Base-by-base conservation (phyloP, 2,888 invertebrate species). In the Fragum whitleyi region DNA sequence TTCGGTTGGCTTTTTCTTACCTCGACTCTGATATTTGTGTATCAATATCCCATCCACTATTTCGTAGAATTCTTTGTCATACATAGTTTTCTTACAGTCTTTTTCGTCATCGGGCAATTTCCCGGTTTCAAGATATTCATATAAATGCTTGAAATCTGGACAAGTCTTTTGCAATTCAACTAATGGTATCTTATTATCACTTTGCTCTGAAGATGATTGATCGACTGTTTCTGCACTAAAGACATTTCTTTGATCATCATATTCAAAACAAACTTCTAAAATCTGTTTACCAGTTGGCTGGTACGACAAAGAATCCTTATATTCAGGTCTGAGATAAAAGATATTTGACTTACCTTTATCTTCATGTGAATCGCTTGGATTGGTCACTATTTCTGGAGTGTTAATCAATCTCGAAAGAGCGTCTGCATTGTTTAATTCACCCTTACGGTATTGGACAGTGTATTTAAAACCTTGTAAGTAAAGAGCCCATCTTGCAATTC, bases 401-500 rank as follows among this genome's bases (percentile, higher is more conserved):
- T 51, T n/a, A n/a, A n/a, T n/a, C n/a, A n/a, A n/a, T n/a, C n/a
- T n/a, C n/a, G n/a, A n/a, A n/a, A n/a, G n/a, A n/a, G n/a, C n/a
- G n/a, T n/a, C n/a, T n/a, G n/a, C n/a, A n/a, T n/a, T n/a, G n/a
- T n/a, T n/a, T n/a, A n/a, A n/a, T n/a, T n/a, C n/a, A n/a, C n/a
- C n/a, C n/a, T n/a, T n/a, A n/a, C n/a, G n/a, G n/a, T n/a, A n/a
- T 14, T n/a, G 47, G 14, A 53, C n/a, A 0, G 51, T 26, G 16
- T 65, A 65, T 7, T 32, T 74, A n/a, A 53, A 53, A 53, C 53
- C 53, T 53, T 53, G 53, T 19, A 53, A 84, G 55, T 16, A 68
- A 36, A 83, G 14, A 1, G 77, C 51, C 86, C 86, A 86, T 26
- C 86, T 26, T 0, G 69, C 79, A 14, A 86, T 11, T 16, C 82